Conservation (phyloP, 1,140 invertebrate genomes). For the Cepaea nemoralis region DNA sequence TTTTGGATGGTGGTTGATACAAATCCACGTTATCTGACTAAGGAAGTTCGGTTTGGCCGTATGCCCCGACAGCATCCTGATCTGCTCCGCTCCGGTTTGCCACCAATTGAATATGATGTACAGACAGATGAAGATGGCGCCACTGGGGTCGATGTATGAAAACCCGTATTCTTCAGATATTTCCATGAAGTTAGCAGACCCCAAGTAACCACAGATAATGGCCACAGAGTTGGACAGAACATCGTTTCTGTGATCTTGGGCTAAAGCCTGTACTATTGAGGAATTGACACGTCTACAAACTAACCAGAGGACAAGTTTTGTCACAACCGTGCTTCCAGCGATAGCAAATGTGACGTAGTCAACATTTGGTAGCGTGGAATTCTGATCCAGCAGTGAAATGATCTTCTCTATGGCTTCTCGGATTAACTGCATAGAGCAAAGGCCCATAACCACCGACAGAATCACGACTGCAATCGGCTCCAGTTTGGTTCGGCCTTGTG, state of each 20-base stretch:
- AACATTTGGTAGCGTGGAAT: slow-evolving; percentile 43
- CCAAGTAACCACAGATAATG: slow-evolving; percentile 39
- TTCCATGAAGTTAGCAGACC: slow-evolving; percentile 54
- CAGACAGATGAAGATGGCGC: slow-evolving; percentile 72
- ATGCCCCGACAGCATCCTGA: slow-evolving; percentile 66
- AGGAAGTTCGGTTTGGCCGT: slow-evolving; percentile 68
- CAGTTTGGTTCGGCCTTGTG: slow-evolving; percentile 71
- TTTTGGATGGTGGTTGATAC: slow-evolving; percentile 68
- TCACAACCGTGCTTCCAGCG: slow-evolving; percentile 58
- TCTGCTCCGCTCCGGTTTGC: slow-evolving; percentile 63
- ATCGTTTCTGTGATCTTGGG: slow-evolving; percentile 74
- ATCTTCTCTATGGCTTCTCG: slow-evolving; percentile 68
- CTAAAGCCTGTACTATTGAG: too few species aligned
- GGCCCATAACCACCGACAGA: slow-evolving; percentile 73
- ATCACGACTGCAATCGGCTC: slow-evolving; percentile 72
- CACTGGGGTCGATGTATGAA: slow-evolving; percentile 72
- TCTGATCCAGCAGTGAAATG: slow-evolving; percentile 47
- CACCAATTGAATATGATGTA: slow-evolving; percentile 71
- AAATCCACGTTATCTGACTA: slow-evolving; percentile 68
- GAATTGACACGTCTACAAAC: slow-evolving; percentile 65
- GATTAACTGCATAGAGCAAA: slow-evolving; percentile 72
- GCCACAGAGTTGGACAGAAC: slow-evolving; percentile 70
- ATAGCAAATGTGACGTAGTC: slow-evolving; percentile 68
- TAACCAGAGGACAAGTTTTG: slow-evolving; percentile 69
- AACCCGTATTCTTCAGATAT: slow-evolving; percentile 46